phyloP scores from a whole-genome alignment of 2,113 vertebrate genomes.

The Zapus hudsonius region DNA sequence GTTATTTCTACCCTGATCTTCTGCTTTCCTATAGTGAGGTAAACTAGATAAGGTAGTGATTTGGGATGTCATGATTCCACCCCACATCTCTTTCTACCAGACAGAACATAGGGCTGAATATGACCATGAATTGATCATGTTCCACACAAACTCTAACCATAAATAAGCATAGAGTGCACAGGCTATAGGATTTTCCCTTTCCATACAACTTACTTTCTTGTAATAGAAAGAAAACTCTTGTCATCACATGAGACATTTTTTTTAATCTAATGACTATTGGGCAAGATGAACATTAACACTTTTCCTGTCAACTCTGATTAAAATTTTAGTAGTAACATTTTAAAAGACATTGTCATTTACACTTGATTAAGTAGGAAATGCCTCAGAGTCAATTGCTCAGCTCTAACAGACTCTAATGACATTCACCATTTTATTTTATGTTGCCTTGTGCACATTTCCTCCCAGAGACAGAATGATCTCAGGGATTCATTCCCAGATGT shows the following conservation, averaged over 20 bases:
- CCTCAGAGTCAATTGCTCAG: background rate
- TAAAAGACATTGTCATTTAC: background rate
- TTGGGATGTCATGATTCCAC: background rate
- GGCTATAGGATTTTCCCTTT: background rate
- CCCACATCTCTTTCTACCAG: background rate
- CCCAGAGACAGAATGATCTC: too few relatives aligned
- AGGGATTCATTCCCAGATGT: too few relatives aligned
- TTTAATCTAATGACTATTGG: background rate
- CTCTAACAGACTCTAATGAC: background rate
- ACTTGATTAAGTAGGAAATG: constrained; percentile 36
- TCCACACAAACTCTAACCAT: background rate
- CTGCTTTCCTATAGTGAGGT: background rate
- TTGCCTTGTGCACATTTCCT: background rate
- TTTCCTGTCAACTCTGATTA: constrained; percentile 17
- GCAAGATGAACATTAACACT: background rate
- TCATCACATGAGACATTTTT: too few relatives aligned
- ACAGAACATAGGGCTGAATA: background rate
- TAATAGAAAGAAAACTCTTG: background rate
- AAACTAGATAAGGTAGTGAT: background rate
- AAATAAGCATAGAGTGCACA: background rate
- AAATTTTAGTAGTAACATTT: background rate
- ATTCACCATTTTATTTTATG: background rate
- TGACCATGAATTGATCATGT: background rate
- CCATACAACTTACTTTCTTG: background rate
- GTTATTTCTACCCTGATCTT: background rate